Evolutionary conservation across 2,888 invertebrate species (phyloP).

Genomic region (Dynastes grantii): DNA sequence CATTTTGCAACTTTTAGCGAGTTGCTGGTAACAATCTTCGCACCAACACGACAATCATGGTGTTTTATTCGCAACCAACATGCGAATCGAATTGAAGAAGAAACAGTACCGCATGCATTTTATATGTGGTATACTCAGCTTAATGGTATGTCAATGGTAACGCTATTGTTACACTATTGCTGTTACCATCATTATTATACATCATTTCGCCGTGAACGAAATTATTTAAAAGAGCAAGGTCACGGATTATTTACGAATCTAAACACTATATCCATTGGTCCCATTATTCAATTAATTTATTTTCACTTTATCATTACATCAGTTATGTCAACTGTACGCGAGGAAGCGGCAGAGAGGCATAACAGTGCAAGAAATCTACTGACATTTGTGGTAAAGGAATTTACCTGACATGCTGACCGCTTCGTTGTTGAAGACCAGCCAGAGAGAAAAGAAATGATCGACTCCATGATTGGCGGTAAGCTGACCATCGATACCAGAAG

Average conservation of each 20-base stretch:
- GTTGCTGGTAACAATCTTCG: too few species aligned
- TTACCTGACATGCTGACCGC: slow-evolving; percentile 71
- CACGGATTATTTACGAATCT: slow-evolving; percentile 48
- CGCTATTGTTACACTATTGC: slow-evolving; percentile 15
- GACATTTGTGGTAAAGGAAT: slow-evolving; percentile 38
- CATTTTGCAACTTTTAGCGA: too few species aligned
- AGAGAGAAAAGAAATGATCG: slow-evolving; percentile 72
- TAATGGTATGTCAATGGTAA: slow-evolving; percentile 21
- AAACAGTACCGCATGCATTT: too few species aligned
- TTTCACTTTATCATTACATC: slow-evolving; percentile 41
- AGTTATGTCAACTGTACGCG: not conserved
- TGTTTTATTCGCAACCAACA: too few species aligned
- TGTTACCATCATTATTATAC: slow-evolving; percentile 28
- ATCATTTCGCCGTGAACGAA: slow-evolving; percentile 20
- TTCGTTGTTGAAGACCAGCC: slow-evolving; percentile 73
- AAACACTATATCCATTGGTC: slow-evolving; percentile 33
- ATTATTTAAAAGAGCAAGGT: slow-evolving; percentile 51
- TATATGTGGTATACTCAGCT: not conserved
- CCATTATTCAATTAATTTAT: slow-evolving; percentile 50
- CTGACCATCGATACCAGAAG: slow-evolving; percentile 71
- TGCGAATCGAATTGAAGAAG: too few species aligned
- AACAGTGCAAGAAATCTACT: slow-evolving; percentile 7
- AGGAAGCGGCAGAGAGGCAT: slow-evolving; percentile 22
- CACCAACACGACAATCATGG: too few species aligned
- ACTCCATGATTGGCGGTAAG: slow-evolving; percentile 71